A percentile compares a stretch with the other conserved stretches of the same genome.
Evolutionary conservation across 2,888 invertebrate species (phyloP).

Genomic region (Linyphia triangularis): DNA sequence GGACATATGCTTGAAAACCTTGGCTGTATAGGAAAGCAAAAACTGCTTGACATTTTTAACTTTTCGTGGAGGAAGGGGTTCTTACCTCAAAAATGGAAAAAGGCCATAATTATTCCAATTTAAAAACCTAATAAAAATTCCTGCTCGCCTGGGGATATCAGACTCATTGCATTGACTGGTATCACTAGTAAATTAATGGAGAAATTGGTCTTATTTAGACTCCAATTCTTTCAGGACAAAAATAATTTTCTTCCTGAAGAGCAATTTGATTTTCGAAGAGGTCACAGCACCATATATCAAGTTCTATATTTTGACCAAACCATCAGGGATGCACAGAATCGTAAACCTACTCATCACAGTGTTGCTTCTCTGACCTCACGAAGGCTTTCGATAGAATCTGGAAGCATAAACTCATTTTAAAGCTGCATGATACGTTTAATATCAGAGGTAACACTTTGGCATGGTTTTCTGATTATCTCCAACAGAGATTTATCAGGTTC

Average conservation of each 20-base stretch:
- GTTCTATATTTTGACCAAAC: not conserved
- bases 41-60: not conserved
- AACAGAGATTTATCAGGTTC: slow-evolving; percentile 30
- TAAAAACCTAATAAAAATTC: not conserved
- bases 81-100: too few relatives aligned
- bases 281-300: not conserved
- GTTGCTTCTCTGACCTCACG: not conserved
- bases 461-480: not conserved
- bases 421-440: too few relatives aligned
- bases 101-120: too few relatives aligned
- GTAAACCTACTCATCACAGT: too few relatives aligned
- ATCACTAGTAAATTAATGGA: slow-evolving; percentile 22
- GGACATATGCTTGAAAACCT: not conserved
- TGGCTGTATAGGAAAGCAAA: not conserved
- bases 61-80: not conserved
- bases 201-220: slow-evolving; percentile 35
- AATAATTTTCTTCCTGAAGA: too few relatives aligned
- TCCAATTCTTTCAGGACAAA: not conserved
- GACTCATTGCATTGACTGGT: too few relatives aligned
- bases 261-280: too few relatives aligned
- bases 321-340: too few relatives aligned
- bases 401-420: too few relatives aligned
- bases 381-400: too few relatives aligned
- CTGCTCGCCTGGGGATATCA: slow-evolving; percentile 7
- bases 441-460: slow-evolving; percentile 10